phyloP scores from a whole-genome alignment of 2,888 invertebrate species.

The Automeris io region DNA sequence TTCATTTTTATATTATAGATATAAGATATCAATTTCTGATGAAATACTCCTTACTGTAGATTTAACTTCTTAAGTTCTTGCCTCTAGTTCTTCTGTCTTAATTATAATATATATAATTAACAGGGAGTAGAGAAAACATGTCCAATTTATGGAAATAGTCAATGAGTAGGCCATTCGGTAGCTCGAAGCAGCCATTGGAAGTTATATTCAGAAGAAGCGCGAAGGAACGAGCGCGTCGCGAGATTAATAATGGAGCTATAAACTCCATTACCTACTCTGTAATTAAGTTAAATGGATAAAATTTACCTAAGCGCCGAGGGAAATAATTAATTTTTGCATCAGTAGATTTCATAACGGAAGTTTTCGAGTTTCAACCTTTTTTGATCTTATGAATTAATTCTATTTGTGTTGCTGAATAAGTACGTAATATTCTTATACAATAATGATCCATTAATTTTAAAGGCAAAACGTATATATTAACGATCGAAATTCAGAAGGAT shows the following conservation, averaged over 20 bases:
- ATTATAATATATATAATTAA: conserved; percentile 1
- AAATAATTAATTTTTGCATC: conserved; percentile 49
- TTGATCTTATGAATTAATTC: conserved; percentile 7
- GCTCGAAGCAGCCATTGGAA: conserved; percentile 26
- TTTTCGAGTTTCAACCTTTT: conserved; percentile 23
- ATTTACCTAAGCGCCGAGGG: conserved; percentile 47
- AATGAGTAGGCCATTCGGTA: conserved; percentile 17
- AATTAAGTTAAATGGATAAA: conserved; percentile 64
- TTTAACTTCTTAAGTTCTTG: no score
- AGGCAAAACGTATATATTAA: no score
- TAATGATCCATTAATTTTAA: no score
- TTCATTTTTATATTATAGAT: no score
- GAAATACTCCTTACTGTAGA: no score
- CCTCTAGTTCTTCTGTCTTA: neutral
- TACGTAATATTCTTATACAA: no score
- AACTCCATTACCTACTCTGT: conserved; percentile 58
- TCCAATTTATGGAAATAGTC: conserved; percentile 16
- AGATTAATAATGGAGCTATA: conserved; percentile 59
- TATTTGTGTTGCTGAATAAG: no score
- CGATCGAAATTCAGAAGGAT: no score
- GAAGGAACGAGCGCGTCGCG: conserved; percentile 35
- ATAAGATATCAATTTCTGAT: no score
- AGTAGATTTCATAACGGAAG: conserved; percentile 26
- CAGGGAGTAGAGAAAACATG: neutral
- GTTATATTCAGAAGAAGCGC: conserved; percentile 31